A percentile compares a stretch with the other conserved stretches of the same genome.
These are phyloP conservation scores for Sminthurinus aureus DNA, from an alignment of 2,888 invertebrate genomes.

Conservation along the genomic window DNA sequence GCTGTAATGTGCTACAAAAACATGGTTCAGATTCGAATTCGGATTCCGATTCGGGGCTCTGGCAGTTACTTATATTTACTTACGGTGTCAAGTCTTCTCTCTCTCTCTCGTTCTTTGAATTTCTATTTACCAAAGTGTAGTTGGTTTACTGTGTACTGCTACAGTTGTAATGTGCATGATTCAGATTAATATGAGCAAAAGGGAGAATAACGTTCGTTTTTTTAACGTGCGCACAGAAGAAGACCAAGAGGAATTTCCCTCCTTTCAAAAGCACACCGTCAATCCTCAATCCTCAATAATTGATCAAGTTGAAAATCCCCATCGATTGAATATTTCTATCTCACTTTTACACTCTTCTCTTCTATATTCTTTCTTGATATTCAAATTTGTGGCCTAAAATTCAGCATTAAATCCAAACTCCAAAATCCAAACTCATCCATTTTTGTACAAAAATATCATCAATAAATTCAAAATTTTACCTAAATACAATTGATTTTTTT, in stretches of 20 bases:
- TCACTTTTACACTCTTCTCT: neutral
- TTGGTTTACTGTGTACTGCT: no score
- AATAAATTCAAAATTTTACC: no score
- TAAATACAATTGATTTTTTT: no score
- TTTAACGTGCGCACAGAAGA: slow-evolving; percentile 30
- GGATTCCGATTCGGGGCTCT: no score
- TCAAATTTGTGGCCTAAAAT: no score
- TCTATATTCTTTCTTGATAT: neutral
- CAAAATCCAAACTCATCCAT: no score
- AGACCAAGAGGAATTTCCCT: slow-evolving; percentile 44
- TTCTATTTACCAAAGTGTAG: no score
- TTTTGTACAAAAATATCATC: no score
- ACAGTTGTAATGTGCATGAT: neutral
- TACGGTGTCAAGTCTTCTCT: neutral
- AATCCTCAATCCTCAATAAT: slow-evolving; percentile 41
- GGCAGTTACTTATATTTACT: neutral
- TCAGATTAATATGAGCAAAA: neutral
- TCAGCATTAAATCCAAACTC: no score
- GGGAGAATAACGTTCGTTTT: slow-evolving; percentile 23
- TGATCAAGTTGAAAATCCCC: slow-evolving; percentile 47
- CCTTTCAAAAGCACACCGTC: slow-evolving; percentile 37
- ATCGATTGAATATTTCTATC: neutral
- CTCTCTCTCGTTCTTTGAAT: neutral
- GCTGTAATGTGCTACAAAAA: no score
- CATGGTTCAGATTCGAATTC: no score